Percentiles rank a stretch among this genome's conserved stretches.
These are phyloP conservation scores for Siniperca scherzeri DNA, from an alignment of 2,797 vertebrate species.

Conservation along the genomic window DNA sequence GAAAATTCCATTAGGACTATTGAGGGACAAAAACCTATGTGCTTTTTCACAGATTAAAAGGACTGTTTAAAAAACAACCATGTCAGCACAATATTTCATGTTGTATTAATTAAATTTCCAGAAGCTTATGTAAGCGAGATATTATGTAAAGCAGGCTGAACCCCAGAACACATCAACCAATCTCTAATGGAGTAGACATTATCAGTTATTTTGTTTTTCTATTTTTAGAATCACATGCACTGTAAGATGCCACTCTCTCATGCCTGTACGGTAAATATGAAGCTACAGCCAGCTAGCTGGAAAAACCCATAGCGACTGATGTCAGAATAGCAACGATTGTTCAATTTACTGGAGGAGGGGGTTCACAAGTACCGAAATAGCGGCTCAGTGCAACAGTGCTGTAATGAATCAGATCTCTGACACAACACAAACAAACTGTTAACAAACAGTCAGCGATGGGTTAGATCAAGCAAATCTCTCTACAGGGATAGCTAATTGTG, in stretches of 20 bases:
- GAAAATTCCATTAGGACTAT: background rate
- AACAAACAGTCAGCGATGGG: background rate
- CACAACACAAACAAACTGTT: too few relatives aligned
- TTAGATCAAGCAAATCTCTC: background rate
- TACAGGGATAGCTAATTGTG: background rate
- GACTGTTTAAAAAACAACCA: conserved; percentile 29
- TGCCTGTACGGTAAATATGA: too few relatives aligned
- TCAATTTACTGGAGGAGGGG: background rate
- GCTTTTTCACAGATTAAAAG: conserved; percentile 47
- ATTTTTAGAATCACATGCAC: background rate
- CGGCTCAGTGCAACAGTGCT: background rate
- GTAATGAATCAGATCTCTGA: background rate
- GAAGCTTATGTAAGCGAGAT: conserved; percentile 14
- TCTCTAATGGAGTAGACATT: conserved; percentile 39
- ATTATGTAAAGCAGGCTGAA: conserved; percentile 43
- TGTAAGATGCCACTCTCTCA: background rate
- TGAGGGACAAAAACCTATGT: background rate
- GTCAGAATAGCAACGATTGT: background rate
- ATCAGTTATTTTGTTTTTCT: background rate
- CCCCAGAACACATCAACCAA: conserved; percentile 19
- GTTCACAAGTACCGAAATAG: background rate
- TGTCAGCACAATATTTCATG: background rate
- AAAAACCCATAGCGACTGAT: background rate
- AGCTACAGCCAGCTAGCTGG: too few relatives aligned
- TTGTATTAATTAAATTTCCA: conserved; percentile 40